Base-by-base conservation (phyloP, 2,797 vertebrate genomes). In the Enteromius paludinosus region DNA sequence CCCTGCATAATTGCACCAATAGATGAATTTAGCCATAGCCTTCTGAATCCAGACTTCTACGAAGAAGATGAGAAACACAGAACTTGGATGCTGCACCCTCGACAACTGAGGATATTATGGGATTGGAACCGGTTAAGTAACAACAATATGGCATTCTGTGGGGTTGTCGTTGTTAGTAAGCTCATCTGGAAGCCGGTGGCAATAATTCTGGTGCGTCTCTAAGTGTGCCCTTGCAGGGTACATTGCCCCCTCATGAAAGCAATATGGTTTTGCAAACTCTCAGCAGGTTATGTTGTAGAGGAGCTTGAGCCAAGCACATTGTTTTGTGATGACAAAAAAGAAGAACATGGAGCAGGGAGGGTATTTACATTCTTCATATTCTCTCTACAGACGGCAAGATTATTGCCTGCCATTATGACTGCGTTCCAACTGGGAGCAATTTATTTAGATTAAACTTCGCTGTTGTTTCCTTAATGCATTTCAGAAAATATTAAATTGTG, bases 311-410 rank as follows among this genome's bases (percentile, higher is more conserved):
- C 89, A 76, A 89, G 74, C 38, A 47, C 68, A 0, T 59, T 87
- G 86, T 85, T 87, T 86, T 79, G 74, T 38, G 65, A 86, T 20
- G 65, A 87, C 83, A 82, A 86, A 68, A 41, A 62, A 90, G 73
- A 61, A 41, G 76, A 87, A 89, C 88, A 88, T 7, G 43, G 86
- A 88, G 87, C 87, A 89, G 85, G 87, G 85, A 83, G 87, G 88
- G 92, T 94, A 93, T 95, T 94, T 94, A 94, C 91, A 89, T 90
- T 91, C 92, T 94, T 94, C 91, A 95, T 94, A 94, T 94, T 91
- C 91, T 93, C 93, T 88, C 77, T 54, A 43, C 79, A 91, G 91
- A 92, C 91, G 88, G 87, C 88, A 86, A 89, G 91, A 91, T 91
- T 93, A 92, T 93, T 92, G 91, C 90, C 88, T 91, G 91, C 87